Evolutionary conservation across 2,888 invertebrate genomes (phyloP).

Genomic region (Teinopalpus imperialis): DNA sequence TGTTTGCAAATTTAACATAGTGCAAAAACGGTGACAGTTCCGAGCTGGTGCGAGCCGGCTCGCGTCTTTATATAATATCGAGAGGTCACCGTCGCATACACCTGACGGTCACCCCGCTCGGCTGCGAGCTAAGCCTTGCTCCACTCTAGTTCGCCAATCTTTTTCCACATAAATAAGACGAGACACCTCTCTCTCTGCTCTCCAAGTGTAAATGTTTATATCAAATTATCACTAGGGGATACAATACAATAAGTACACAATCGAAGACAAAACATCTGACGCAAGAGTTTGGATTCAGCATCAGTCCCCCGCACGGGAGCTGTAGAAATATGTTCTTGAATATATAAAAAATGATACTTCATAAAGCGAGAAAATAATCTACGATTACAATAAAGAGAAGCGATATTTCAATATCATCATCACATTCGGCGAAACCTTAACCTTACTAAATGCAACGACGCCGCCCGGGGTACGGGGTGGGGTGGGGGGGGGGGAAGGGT

Average conservation of each 20-base stretch:
- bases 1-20: too few relatives aligned
- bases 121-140: too few relatives aligned
- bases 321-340: constrained; percentile 20
- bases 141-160: too few relatives aligned
- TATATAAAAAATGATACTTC: constrained; percentile 34
- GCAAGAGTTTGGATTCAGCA: not conserved
- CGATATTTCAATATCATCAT: constrained; percentile 62
- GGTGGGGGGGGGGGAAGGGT: not conserved
- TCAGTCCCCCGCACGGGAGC: too few relatives aligned
- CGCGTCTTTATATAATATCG: too few relatives aligned
- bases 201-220: not conserved
- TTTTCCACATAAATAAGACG: too few relatives aligned
- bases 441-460: constrained; percentile 58
- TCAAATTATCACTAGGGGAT: constrained; percentile 12
- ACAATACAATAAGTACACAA: constrained; percentile 6
- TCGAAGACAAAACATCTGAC: constrained; percentile 1
- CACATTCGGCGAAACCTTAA: constrained; percentile 68
- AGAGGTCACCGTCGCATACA: too few relatives aligned
- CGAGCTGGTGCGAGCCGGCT: too few relatives aligned
- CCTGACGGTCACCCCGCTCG: too few relatives aligned
- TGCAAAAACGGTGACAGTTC: too few relatives aligned
- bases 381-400: constrained; percentile 63
- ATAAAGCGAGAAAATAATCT: constrained; percentile 38
- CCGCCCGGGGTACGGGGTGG: constrained; percentile 32
- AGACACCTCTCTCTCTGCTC: too few relatives aligned